Evolutionary conservation across 2,888 invertebrate species (phyloP).

Genomic region (Cyrtodaria siliqua): DNA sequence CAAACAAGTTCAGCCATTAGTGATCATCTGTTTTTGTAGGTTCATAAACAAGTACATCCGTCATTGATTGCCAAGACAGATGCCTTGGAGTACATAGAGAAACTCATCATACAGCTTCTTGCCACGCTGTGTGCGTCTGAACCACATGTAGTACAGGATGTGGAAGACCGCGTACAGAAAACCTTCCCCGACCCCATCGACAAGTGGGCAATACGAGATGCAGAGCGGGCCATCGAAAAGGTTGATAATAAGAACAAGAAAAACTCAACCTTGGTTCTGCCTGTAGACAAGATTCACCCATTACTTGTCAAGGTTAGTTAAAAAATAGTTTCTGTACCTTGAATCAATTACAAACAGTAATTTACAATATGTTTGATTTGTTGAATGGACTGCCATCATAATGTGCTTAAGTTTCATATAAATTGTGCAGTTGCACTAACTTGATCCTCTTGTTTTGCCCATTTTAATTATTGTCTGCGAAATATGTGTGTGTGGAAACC

Average conservation of each 20-base stretch:
- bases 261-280: slow-evolving; percentile 90
- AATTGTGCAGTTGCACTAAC: no score
- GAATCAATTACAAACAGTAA: no score
- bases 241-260: slow-evolving; percentile 88
- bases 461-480: no score
- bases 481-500: no score
- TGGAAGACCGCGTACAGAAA: slow-evolving; percentile 96
- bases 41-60: slow-evolving; percentile 90
- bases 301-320: slow-evolving; percentile 92
- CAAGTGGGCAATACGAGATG: slow-evolving; percentile 96
- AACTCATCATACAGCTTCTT: slow-evolving; percentile 93
- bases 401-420: no score
- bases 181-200: slow-evolving; percentile 98
- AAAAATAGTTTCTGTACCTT: no score
- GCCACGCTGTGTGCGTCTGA: slow-evolving; percentile 92
- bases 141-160: slow-evolving; percentile 88
- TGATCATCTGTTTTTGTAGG: slow-evolving; percentile 87
- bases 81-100: slow-evolving; percentile 96
- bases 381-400: no score
- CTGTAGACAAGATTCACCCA: slow-evolving; percentile 95
- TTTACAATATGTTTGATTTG: no score
- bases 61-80: slow-evolving; percentile 90
- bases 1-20: background rate
- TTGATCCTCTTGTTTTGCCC: no score
- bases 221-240: slow-evolving; percentile 93